phyloP scores from a whole-genome alignment of 2,113 vertebrate genomes.

The Lepisosteus osseus region DNA sequence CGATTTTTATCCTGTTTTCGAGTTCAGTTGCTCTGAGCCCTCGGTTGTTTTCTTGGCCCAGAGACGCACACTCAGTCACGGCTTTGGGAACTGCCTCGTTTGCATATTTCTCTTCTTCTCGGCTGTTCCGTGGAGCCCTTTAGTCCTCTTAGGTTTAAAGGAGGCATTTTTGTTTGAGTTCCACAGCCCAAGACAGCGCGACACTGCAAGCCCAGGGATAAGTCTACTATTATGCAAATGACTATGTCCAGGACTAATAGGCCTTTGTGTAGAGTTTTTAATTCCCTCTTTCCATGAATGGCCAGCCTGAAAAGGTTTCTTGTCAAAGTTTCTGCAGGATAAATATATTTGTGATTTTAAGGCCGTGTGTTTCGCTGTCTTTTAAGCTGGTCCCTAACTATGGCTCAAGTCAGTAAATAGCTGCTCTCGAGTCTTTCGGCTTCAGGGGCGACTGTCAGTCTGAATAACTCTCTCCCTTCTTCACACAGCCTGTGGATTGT shows the following conservation, averaged over 20 bases:
- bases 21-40: conserved; percentile 11
- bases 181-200: conserved; percentile 58
- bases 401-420: no score
- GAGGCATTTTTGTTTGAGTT: conserved; percentile 35
- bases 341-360: no score
- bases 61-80: conserved; percentile 19
- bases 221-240: conserved; percentile 78
- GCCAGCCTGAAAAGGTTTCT: conserved; percentile 63
- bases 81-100: conserved; percentile 25
- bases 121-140: conserved; percentile 28
- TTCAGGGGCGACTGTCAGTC: no score
- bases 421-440: no score
- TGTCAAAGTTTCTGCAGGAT: conserved; percentile 66
- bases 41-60: conserved; percentile 13
- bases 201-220: conserved; percentile 66
- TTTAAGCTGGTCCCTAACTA: no score
- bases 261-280: conserved; percentile 71
- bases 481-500: no score
- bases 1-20: conserved; percentile 23
- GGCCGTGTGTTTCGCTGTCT: no score
- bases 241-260: conserved; percentile 72
- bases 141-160: conserved; percentile 52
- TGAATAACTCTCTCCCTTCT: no score
- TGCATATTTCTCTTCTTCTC: conserved; percentile 37
- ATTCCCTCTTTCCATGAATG: conserved; percentile 67